Base-by-base conservation (phyloP, 1,140 invertebrate species). In the Pogonomyrmex californicus region DNA sequence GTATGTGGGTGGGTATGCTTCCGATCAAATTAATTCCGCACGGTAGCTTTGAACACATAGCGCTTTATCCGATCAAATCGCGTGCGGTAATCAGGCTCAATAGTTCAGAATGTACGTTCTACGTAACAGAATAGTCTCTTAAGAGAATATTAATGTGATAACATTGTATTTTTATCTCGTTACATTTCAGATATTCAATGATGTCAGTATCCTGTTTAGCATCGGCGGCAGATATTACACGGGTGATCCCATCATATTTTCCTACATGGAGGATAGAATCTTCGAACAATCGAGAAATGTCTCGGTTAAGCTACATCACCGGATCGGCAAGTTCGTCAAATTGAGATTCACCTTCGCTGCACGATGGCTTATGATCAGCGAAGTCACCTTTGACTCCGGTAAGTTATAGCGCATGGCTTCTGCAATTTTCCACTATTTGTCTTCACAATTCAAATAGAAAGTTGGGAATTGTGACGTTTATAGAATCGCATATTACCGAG, bases 351-450 rank as follows among this genome's bases (percentile, higher is more conserved):
- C 94, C 88, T 97, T 97, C 88, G 96, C 96, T 36, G 95, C 97
- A 0, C 95, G 96, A 81, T 97, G 97, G 97, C 96, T 97, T 76
- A 96, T 97, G 94, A 96, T 97, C 87, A 97, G 97, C 89, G 97
- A 97, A 93, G 95, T 97, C 47, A 96, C 95, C 70, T 96, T 96
- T 91, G 95, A 96, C 82, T 96, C 96, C 47, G 96, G 96, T 96
- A 88, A 95, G 94, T 93, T 60, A 1, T 33, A 17, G 70, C 51
- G 63, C 77, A 54, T 0, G n/a, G 30, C 44, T 44, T 58, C 66
- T 2, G 30, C 30, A 51, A 60, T 75, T 73, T 76, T 63, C 14
- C 33, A 38, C 23, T 12, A 63, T 44, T n/a, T 36, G 6, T 6
- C 10, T 36, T 63, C 30, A 6, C 12, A n/a, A 3, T 30, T 9